Evolutionary conservation across 2,888 invertebrate genomes (phyloP), one percentile per base, ranked within the genome.

Genomic region (Lithophane ornitopus): DNA sequence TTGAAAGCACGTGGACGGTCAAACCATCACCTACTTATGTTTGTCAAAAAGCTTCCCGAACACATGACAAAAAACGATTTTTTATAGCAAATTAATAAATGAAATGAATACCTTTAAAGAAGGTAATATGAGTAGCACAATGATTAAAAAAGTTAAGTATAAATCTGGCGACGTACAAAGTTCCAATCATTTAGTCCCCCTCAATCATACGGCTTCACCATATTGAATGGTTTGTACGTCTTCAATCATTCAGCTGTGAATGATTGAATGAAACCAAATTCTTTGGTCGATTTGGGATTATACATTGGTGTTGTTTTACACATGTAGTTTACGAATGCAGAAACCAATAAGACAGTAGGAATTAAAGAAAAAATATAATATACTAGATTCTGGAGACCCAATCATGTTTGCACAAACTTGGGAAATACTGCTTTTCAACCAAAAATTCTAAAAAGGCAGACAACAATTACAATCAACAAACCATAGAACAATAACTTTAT

Each of bases 151-250:
- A 79, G 78, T 74, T 81, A 62, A 76, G 77, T 52, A 73, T 71
- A 85, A 84, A 86, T 84, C 84, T 81, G 81, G 80, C 80, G 82
- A 74, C 71, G 54, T 70, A 73, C 78, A 83, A 67, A 82, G 85
- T 85, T 82, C 75, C 83, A 79, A 88, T 84, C 84, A 83, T 84
- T 84, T 72, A 81, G 73, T 41, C 83, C 87, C 88, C 72, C 78
- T 71, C 65, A 28, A 61, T 87, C 70, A 56, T 84, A 83, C 59
- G 90, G 90, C 86, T 88, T 89, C 89, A 41, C 34, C 70, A 75
- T 84, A 88, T 86, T 88, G 81, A 87, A 86, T 62, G 70, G 74
- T 78, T 85, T 87, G 80, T 88, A 88, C 39, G 85, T 82, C 87
- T 88, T 87, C 88, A 81, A 79, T 74, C 78, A 69, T 69, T 81